Evolutionary conservation across 37 sponge, comb jelly and placozoan genomes (phyloP).

Genomic region (Cladorhizidae sp.): DNA sequence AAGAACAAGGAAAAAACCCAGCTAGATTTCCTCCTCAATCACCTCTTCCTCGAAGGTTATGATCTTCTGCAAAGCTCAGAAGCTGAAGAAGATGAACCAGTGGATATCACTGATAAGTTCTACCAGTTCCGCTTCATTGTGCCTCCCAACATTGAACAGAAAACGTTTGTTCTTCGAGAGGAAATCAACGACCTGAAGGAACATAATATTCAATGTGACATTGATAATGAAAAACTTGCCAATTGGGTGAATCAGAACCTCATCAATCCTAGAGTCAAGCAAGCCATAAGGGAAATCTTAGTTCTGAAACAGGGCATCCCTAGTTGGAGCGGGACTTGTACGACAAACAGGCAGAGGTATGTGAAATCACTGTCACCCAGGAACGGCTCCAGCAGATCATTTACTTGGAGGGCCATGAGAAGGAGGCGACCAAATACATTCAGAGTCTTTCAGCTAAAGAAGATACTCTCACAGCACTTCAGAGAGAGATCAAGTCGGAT

Average conservation of each 20-base stretch:
- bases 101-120: slow-evolving; percentile 90
- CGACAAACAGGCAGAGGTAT: slow-evolving; percentile 78
- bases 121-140: slow-evolving; percentile 90
- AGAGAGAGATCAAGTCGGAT: slow-evolving; percentile 52
- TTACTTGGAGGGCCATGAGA: slow-evolving; percentile 62
- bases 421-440: slow-evolving; percentile 85
- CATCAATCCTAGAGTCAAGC: slow-evolving; percentile 25
- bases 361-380: slow-evolving; percentile 75
- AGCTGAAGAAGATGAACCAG: slow-evolving; percentile 85
- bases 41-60: slow-evolving; percentile 84
- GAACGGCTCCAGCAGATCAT: slow-evolving; percentile 73
- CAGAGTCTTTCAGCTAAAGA: slow-evolving; percentile 72
- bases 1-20: slow-evolving; percentile 66
- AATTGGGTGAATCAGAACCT: slow-evolving; percentile 24
- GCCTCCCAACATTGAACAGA: slow-evolving; percentile 70
- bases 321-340: slow-evolving; percentile 22
- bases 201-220: slow-evolving; percentile 11
- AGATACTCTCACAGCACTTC: slow-evolving; percentile 66
- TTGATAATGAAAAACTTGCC: slow-evolving; percentile 31
- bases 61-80: slow-evolving; percentile 71
- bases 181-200: slow-evolving; percentile 43
- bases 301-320: slow-evolving; percentile 18
- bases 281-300: slow-evolving; percentile 31
- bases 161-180: slow-evolving; percentile 67
- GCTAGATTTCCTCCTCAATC: slow-evolving; percentile 89